These are phyloP conservation scores for Macrotrachela quadricornifera DNA, from an alignment of 1,140 invertebrate species.

Conservation along the genomic window DNA sequence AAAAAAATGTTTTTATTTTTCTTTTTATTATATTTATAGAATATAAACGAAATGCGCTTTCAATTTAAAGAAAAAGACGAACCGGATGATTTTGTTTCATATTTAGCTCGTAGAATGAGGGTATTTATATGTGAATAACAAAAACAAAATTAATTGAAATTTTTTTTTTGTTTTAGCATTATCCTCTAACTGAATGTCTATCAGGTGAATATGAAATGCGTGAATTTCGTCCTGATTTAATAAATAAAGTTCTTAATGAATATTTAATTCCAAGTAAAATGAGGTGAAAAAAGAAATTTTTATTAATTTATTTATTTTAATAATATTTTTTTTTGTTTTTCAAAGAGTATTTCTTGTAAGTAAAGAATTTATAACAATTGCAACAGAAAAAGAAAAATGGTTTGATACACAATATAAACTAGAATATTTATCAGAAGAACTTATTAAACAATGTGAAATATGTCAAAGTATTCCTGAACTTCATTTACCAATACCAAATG, in stretches of 20 bases:
- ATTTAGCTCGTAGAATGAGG: conserved; percentile 30
- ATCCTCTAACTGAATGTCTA: conserved; percentile 62
- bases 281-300: conserved; percentile 33
- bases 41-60: conserved; percentile 21
- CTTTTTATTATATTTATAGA: conserved; percentile 14
- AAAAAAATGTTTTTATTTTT: conserved; percentile 4
- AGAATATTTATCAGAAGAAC: conserved; percentile 4
- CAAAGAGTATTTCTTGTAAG: conserved; percentile 8
- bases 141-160: no score
- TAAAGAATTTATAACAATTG: conserved; percentile 22
- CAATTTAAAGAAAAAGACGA: conserved; percentile 49
- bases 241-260: conserved; percentile 45
- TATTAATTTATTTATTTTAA: conserved; percentile 6
- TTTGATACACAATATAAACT: conserved; percentile 6
- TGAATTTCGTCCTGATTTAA: conserved; percentile 65
- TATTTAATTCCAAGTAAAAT: conserved; percentile 53
- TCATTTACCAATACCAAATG: neutral
- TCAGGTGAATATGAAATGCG: conserved; percentile 47
- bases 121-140: no score
- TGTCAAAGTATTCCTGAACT: neutral
- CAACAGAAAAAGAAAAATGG: conserved; percentile 2
- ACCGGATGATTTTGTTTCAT: conserved; percentile 46
- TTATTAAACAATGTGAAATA: neutral
- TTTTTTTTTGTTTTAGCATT: conserved; percentile 37
- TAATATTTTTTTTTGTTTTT: neutral